A percentile compares a stretch with the other conserved stretches of the same genome.
phyloP scores from a whole-genome alignment of 2,888 invertebrate genomes.

The Harpalus rufipes region DNA sequence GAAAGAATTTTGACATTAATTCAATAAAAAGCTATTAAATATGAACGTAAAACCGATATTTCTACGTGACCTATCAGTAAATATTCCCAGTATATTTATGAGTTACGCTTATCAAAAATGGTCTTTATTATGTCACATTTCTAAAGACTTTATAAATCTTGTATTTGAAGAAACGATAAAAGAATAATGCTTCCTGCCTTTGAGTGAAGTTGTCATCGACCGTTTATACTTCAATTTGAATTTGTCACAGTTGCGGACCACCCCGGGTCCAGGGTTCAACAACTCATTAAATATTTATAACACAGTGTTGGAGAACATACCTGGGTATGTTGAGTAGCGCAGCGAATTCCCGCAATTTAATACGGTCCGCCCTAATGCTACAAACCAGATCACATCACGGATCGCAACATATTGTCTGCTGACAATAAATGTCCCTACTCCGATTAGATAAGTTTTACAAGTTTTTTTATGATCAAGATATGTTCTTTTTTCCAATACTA shows the following conservation, averaged over 20 bases:
- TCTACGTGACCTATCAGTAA: no score
- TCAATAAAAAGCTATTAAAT: no score
- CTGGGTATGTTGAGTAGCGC: background rate
- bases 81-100: background rate
- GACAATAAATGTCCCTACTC: no score
- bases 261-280: slow-evolving; percentile 1
- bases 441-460: no score
- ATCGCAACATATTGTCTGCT: background rate
- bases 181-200: background rate
- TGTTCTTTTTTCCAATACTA: no score
- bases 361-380: background rate
- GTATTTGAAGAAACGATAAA: background rate
- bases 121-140: background rate
- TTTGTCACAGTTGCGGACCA: slow-evolving; percentile 44
- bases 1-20: no score
- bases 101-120: no score
- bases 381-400: background rate
- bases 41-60: no score
- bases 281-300: slow-evolving; percentile 44
- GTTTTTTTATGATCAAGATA: no score
- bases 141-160: background rate
- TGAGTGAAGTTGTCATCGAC: slow-evolving; percentile 5
- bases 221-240: slow-evolving; percentile 32
- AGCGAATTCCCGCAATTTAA: background rate
- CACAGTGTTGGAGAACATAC: slow-evolving; percentile 14